Evolutionary conservation across 2,797 vertebrate species (phyloP).

Genomic region (Sebastes itinus): DNA sequence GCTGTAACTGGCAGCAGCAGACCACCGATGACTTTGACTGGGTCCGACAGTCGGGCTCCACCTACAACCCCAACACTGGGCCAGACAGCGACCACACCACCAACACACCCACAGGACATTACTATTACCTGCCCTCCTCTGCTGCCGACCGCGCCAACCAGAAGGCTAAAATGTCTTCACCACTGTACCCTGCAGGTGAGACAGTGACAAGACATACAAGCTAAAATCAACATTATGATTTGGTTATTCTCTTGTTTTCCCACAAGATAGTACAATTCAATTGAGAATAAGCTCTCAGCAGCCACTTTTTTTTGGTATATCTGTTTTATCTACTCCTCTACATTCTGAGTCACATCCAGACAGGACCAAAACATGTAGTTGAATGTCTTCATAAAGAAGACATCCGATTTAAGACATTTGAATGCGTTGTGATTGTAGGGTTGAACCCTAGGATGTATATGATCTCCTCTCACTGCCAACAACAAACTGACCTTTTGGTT

Average conservation of each 20-base stretch:
- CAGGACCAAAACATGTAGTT: background rate
- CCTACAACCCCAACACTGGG: conserved; percentile 62
- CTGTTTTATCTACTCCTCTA: fast-evolving
- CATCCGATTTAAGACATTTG: background rate
- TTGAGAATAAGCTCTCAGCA: background rate
- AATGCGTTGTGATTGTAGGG: background rate
- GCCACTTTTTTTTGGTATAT: background rate
- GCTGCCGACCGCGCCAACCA: conserved; percentile 43
- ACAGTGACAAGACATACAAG: background rate
- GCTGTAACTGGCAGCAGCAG: conserved; percentile 79
- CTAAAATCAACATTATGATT: background rate
- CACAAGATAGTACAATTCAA: background rate
- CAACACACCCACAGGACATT: conserved; percentile 73
- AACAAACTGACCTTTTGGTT: background rate
- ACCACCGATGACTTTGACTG: conserved; percentile 70
- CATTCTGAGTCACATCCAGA: background rate
- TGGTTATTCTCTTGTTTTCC: background rate
- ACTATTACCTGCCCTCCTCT: conserved; percentile 72
- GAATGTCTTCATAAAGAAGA: background rate
- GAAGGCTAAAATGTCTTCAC: conserved; percentile 75
- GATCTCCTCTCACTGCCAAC: background rate
- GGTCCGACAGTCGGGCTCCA: conserved; percentile 68
- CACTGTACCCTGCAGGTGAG: conserved; percentile 73
- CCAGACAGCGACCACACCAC: conserved; percentile 82
- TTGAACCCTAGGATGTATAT: background rate